Base-by-base conservation (phyloP, 2,888 invertebrate genomes). In the Crepidodera aurea region DNA sequence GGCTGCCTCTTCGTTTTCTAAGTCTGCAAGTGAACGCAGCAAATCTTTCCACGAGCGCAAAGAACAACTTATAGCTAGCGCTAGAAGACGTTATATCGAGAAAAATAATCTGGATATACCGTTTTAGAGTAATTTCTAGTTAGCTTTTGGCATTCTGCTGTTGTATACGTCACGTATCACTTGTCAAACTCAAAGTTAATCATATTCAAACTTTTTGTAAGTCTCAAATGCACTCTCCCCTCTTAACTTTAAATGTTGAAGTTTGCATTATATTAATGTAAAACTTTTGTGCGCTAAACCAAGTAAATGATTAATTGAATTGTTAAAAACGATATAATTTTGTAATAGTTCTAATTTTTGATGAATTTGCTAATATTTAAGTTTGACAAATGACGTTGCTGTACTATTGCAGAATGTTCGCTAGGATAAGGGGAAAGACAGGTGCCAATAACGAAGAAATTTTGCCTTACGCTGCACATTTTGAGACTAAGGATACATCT, bases 11-110 rank as follows among this genome's bases (percentile, higher is more conserved):
- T 77, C 80, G 5, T 88, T 87, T 79, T 84, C 85, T 0, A 83
- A 82, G 67, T 84, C 83, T 7, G 86, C 87, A 0, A 82, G 82
- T 40, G 90, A 90, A 68, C 80, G 92, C 16, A 89, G 88, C 75
- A 80, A 88, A 70, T 90, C 92, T 66, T 92, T 92, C 81, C 89
- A 91, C 73, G 92, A 93, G 75, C 82, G 89, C 60, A 94, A 94
- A 79, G 85, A 87, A 51, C 86, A 87, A 73, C 88, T 94, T 83
- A 88, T 94, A 64, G 90, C 90, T 12, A 88, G 87, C 67, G 93
- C 94, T 1, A 83, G 92, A 65, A 84, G 85, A 78, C 85, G 88
- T 76, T 94, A 93, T 77, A 88, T 92, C 67, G 88, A 90, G 78
- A 93, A 92, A 79, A 89, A 92, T 75, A 87, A 87, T 34, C 82